phyloP scores from a whole-genome alignment of 2,888 invertebrate species.

The Dynastes tityus region DNA sequence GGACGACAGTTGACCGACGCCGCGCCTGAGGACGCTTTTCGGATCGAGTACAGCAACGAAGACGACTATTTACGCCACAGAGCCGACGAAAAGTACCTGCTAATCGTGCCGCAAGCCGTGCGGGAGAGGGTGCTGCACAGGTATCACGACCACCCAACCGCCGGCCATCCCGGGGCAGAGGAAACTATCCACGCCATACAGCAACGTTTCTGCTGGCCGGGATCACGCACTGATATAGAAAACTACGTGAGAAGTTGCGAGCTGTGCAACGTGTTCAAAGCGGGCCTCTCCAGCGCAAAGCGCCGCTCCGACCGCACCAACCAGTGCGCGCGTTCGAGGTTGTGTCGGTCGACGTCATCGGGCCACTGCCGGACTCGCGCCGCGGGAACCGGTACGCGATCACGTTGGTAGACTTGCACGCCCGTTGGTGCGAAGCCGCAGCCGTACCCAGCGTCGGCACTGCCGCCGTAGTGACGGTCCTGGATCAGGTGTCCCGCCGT shows the following conservation, averaged over 20 bases:
- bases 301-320: neutral
- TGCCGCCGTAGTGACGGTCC: neutral
- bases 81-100: too few relatives aligned
- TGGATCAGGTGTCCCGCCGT: neutral
- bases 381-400: neutral
- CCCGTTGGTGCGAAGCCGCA: neutral
- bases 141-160: conserved; percentile 37
- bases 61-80: too few relatives aligned
- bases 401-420: neutral
- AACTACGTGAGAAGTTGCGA: neutral
- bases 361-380: neutral
- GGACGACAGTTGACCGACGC: too few relatives aligned
- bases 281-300: neutral
- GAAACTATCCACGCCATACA: conserved; percentile 44
- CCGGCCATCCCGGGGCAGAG: conserved; percentile 51
- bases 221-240: neutral
- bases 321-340: neutral
- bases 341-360: conserved; percentile 41
- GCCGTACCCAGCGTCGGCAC: neutral
- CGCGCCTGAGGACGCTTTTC: too few relatives aligned
- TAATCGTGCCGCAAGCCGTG: too few relatives aligned
- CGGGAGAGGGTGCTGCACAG: neutral
- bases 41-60: too few relatives aligned
- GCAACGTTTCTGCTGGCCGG: conserved; percentile 34
- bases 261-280: conserved; percentile 43